Evolutionary conservation across 2,113 vertebrate genomes (phyloP), one percentile per base, ranked within the genome.

Genomic region (Cheirogaleus medius): DNA sequence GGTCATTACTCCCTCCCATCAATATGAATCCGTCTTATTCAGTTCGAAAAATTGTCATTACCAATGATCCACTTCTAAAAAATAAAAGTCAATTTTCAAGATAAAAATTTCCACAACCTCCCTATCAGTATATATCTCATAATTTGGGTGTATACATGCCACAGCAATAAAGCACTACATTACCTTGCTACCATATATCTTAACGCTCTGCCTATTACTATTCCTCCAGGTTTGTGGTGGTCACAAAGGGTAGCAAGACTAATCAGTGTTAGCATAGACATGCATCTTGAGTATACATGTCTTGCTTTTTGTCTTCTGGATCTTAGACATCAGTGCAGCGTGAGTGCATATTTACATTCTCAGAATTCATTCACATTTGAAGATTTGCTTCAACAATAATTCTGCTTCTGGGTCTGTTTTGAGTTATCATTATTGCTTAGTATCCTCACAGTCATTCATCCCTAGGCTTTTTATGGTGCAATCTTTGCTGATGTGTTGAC

Each of bases 281-380:
- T 76, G 60, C 23, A 4, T 44, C 10, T 76, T 56, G 12, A 6
- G 25, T 39, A 6, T 0, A 15, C 14, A 18, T 0, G 8, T 78
- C 34, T 69, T 34, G 23, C 17, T 49, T 74, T 78, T 37, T 21
- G 32, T 44, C 68, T 52, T 63, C 56, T 69, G 84, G 29, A 18
- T 63, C 32, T 63, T 25, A n/a, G 21, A 23, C 7, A 0, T 34
- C 54, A 52, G 3, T 15, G 44, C 69, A 66, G 4, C 12, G 20
- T 5, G 20, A 39, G 52, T 23, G 0, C 20, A 42, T 10, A 34
- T 0, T 8, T 1, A 2, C 32, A 11, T 88, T 69, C 6, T 63
- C 13, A 42, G 29, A 63, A 58, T 37, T 73, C 54, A 47, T 32
- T 56, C 18, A 11, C 21, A 37, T 78, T 69, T 73, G 15, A 39